phyloP scores from a whole-genome alignment of 2,888 invertebrate genomes.

The Melipona beecheii region DNA sequence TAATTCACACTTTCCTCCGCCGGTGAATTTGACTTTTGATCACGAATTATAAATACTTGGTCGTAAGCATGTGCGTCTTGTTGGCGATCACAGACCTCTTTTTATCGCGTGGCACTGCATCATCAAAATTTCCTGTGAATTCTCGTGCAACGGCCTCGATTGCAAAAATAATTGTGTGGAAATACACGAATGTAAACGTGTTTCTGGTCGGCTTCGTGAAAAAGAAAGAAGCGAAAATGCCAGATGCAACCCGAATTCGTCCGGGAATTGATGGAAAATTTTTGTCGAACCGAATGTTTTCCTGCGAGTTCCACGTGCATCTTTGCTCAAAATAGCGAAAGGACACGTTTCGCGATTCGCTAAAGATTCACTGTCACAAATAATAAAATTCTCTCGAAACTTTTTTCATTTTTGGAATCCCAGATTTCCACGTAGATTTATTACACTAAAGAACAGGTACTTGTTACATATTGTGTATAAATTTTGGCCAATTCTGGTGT shows the following conservation, averaged over 20 bases:
- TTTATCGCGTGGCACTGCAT: slow-evolving; percentile 40
- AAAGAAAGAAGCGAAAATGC: slow-evolving; percentile 23
- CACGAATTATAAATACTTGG: slow-evolving; percentile 38
- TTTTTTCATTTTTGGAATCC: neutral
- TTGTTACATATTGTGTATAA: neutral
- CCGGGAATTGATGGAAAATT: slow-evolving; percentile 57
- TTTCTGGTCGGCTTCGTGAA: slow-evolving; percentile 34
- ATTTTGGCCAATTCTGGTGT: neutral
- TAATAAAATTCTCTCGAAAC: neutral
- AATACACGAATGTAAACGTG: slow-evolving; percentile 39
- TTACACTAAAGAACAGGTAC: neutral
- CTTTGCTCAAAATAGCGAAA: neutral
- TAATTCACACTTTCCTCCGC: neutral
- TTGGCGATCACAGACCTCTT: slow-evolving; percentile 30
- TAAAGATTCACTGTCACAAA: too few relatives aligned
- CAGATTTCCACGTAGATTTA: neutral
- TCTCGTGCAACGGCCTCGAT: slow-evolving; percentile 59
- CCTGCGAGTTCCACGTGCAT: slow-evolving; percentile 15
- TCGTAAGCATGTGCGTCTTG: slow-evolving; percentile 16
- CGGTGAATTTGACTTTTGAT: slow-evolving; percentile 5
- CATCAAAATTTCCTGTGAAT: slow-evolving; percentile 53
- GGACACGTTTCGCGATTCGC: neutral
- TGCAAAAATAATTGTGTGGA: slow-evolving; percentile 69
- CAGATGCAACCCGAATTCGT: slow-evolving; percentile 70
- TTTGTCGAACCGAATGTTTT: slow-evolving; percentile 49